phyloP scores from a whole-genome alignment of 2,888 invertebrate genomes.

The Ochropleura leucogaster region DNA sequence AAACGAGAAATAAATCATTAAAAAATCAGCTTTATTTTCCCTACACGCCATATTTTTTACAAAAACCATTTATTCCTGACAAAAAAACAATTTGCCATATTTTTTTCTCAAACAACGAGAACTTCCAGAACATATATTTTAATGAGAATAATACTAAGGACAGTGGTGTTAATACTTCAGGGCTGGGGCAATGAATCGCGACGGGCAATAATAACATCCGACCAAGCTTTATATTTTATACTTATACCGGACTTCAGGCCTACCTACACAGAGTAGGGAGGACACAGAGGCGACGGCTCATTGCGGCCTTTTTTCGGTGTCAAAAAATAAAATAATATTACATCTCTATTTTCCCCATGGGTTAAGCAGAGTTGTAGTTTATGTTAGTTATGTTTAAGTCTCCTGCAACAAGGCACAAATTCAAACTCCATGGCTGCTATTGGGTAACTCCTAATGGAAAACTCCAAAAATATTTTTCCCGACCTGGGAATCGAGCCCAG shows the following conservation, averaged over 20 bases:
- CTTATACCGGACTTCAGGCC: constrained; percentile 62
- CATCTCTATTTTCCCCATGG: no score
- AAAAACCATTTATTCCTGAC: constrained; percentile 9
- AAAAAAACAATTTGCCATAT: constrained; percentile 31
- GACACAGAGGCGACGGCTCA: constrained; percentile 21
- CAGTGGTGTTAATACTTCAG: constrained; percentile 63
- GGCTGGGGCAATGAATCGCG: constrained; percentile 65
- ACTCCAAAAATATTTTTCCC: no score
- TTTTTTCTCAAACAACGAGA: constrained; percentile 1
- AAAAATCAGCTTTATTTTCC: not conserved
- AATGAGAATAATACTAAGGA: constrained; percentile 48
- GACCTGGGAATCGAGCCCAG: no score
- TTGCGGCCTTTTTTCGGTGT: no score
- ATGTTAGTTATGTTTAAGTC: no score
- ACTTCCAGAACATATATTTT: constrained; percentile 51
- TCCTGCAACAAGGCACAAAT: no score
- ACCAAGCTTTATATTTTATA: constrained; percentile 66
- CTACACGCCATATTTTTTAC: not conserved
- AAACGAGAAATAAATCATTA: not conserved
- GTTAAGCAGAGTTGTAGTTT: no score
- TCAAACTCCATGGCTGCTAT: no score
- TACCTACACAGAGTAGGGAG: constrained; percentile 46
- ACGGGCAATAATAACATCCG: constrained; percentile 70
- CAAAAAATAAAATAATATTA: no score
- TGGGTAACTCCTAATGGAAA: no score